Evolutionary conservation across 92 coral and sea anemone species (phyloP).

Genomic region (Nematostella vectensis): DNA sequence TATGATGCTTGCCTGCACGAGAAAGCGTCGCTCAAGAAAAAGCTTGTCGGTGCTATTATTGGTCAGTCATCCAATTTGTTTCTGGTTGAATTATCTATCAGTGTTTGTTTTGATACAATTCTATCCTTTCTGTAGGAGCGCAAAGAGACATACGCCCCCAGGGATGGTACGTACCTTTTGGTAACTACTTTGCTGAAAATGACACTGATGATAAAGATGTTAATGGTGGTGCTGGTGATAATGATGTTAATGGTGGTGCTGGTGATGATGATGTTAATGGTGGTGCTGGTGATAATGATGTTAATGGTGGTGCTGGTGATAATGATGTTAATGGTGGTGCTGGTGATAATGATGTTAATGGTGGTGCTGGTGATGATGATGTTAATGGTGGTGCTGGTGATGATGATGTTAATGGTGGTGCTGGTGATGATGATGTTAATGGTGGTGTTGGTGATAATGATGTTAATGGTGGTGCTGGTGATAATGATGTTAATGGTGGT

Average conservation of each 20-base stretch:
- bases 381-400: constrained; percentile 1
- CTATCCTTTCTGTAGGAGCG: constrained; percentile 42
- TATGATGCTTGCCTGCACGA: constrained; percentile 75
- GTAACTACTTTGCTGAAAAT: neutral
- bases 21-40: constrained; percentile 70
- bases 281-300: no score
- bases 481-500: no score
- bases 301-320: no score
- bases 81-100: no score
- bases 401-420: neutral
- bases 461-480: no score
- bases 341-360: no score
- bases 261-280: neutral
- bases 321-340: no score
- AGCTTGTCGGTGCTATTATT: constrained; percentile 79
- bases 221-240: no score
- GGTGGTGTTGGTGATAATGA: no score
- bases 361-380: neutral
- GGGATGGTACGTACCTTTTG: constrained; percentile 60
- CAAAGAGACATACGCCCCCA: constrained; percentile 67
- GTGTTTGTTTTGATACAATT: neutral
- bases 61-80: constrained; percentile 63
- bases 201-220: no score
- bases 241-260: neutral
- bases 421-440: neutral